phyloP scores from a whole-genome alignment of 2,113 vertebrate species.

The Pagrus major region DNA sequence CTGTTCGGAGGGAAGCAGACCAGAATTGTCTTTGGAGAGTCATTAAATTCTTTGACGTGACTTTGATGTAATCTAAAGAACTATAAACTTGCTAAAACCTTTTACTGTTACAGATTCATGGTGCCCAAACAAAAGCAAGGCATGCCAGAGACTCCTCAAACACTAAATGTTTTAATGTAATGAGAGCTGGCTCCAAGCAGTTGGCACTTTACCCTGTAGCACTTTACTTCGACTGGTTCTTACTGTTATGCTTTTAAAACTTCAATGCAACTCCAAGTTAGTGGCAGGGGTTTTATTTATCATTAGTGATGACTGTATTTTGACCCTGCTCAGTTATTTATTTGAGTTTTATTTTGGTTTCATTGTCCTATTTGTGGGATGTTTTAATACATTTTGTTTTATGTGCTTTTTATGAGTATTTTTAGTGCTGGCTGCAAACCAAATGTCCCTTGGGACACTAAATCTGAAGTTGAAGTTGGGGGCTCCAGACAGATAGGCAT shows the following conservation, averaged over 20 bases:
- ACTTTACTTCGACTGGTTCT: background rate
- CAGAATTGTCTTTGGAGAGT: background rate
- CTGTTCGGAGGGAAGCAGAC: background rate
- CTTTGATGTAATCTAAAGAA: background rate
- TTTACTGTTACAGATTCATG: background rate
- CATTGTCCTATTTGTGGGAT: background rate
- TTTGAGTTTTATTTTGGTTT: background rate
- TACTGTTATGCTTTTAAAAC: slow-evolving; percentile 12
- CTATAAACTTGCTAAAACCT: background rate
- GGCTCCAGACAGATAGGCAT: slow-evolving; percentile 30
- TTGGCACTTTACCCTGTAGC: background rate
- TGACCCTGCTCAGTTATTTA: slow-evolving; percentile 11
- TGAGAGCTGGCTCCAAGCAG: background rate
- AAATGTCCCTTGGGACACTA: background rate
- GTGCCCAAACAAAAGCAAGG: background rate
- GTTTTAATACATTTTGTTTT: slow-evolving; percentile 14
- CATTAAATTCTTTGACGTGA: slow-evolving; percentile 1
- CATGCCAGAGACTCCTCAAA: background rate
- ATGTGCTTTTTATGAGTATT: slow-evolving; percentile 29
- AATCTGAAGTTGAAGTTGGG: slow-evolving; percentile 31
- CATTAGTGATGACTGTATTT: slow-evolving; percentile 9
- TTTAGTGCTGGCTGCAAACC: slow-evolving; percentile 1
- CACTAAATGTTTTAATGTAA: slow-evolving; percentile 23
- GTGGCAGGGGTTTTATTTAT: slow-evolving; percentile 7
- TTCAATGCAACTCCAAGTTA: background rate